Evolutionary conservation across 2,888 invertebrate species (phyloP), one percentile per base, ranked within the genome.

Genomic region (Gastracanthus pulcherrimus): DNA sequence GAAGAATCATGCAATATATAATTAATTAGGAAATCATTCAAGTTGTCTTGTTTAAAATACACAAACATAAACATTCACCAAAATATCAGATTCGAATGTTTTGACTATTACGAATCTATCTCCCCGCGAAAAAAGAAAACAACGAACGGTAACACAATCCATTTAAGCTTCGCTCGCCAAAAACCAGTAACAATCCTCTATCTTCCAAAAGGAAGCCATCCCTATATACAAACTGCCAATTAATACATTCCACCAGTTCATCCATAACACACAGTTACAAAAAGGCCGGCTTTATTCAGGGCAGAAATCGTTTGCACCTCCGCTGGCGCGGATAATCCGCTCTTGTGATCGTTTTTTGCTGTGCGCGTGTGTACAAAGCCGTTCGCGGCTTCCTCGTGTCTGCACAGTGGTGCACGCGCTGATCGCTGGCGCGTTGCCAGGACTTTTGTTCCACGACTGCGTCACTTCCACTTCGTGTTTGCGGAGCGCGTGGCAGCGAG

Each of bases 341-440:
- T 19, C 51, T 55, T 23, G n/a, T 31, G 19, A 6, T 60, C 60
- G 31, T 29, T 71, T 72, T 41, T 13, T n/a, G 45, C 45, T 29
- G 58, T 23, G 36, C 51, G 23, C 45, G 48, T 7, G 48, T 31
- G 45, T 36, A 48, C 51, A 45, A 34, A 45, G 51, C 19, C 31
- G 36, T 13, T 0, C 64, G 41, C 41, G 41, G 41, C 34, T 62
- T 48, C 41, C 34, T 7, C 26, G 9, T 26, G 38, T 74, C 72
- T 58, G 26, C 29, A 2, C 31, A 1, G 7, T n/a, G n/a, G n/a
- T n/a, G n/a, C n/a, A n/a, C n/a, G 45, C 13, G 45, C 9, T 66
- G 51, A 11, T 55, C 66, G 41, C 13, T 79, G 79, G 79, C 67
- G 36, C 26, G n/a, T 19, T 11, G 45, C 79, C 79, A 79, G 72